Evolutionary conservation across 2,797 vertebrate species (phyloP).

Genomic region (Helarctos malayanus): DNA sequence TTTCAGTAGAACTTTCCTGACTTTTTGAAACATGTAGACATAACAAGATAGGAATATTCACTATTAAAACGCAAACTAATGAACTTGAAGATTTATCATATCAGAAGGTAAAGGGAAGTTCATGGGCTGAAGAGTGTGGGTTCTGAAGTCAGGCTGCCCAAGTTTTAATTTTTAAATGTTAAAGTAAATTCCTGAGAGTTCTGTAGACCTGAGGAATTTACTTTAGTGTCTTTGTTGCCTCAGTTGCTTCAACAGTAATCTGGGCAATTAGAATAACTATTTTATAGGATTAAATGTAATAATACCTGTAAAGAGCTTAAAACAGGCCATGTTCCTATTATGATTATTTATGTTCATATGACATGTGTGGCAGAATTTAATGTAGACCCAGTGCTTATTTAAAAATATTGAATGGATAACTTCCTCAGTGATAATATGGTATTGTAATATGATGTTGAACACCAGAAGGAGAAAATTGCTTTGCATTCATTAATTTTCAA

Average conservation of each 20-base stretch:
- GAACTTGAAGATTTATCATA: neutral
- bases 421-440: neutral
- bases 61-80: neutral
- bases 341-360: neutral
- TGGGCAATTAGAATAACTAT: neutral
- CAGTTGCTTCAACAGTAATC: neutral
- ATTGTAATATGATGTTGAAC: neutral
- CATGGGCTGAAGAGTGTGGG: neutral
- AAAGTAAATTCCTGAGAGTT: neutral
- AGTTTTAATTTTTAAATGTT: neutral
- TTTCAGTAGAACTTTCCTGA: neutral
- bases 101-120: neutral
- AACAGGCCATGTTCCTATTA: neutral
- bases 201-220: neutral
- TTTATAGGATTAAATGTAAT: neutral
- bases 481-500: slow-evolving; percentile 1
- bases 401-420: neutral
- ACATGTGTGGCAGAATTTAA: slow-evolving; percentile 6
- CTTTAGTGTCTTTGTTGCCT: neutral
- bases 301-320: neutral
- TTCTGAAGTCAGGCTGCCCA: neutral
- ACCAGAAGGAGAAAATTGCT: neutral
- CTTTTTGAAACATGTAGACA: neutral
- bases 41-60: neutral
- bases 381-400: neutral